Evolutionary conservation across 2,113 vertebrate genomes (phyloP).

Genomic region (Raja brachyura): DNA sequence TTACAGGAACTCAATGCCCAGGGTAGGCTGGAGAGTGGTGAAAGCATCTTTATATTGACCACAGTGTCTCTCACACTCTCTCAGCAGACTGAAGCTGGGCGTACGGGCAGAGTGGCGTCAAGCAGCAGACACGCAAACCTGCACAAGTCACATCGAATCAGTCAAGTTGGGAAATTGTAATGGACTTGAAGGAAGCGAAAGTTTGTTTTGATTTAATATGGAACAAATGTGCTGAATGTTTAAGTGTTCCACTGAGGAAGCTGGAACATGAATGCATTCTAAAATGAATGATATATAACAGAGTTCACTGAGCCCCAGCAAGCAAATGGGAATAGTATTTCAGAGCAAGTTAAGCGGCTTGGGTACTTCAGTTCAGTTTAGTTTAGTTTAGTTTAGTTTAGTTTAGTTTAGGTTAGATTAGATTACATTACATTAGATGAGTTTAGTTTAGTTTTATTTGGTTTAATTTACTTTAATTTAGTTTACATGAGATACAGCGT

Average conservation of each 20-base stretch:
- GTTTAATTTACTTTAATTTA: too few species aligned
- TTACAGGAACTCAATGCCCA: slow-evolving; percentile 30
- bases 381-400: too few species aligned
- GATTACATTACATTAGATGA: too few species aligned
- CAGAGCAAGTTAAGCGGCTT: too few species aligned
- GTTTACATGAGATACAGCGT: too few species aligned
- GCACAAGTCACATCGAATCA: background rate
- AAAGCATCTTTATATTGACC: slow-evolving; percentile 29
- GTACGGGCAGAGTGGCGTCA: background rate
- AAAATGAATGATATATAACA: background rate
- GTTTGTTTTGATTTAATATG: background rate
- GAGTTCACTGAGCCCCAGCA: background rate
- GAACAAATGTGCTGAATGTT: background rate
- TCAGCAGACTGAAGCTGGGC: background rate
- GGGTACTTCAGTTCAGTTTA: too few species aligned
- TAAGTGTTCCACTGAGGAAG: background rate
- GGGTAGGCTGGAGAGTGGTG: background rate
- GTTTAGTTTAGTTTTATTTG: too few species aligned
- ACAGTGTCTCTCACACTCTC: background rate
- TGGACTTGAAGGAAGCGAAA: background rate
- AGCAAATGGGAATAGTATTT: background rate
- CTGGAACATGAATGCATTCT: background rate
- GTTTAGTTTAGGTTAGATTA: too few species aligned
- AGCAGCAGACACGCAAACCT: background rate
- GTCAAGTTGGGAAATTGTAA: background rate